Conservation (phyloP, 2,888 invertebrate genomes). For the Cheilosia variabilis region DNA sequence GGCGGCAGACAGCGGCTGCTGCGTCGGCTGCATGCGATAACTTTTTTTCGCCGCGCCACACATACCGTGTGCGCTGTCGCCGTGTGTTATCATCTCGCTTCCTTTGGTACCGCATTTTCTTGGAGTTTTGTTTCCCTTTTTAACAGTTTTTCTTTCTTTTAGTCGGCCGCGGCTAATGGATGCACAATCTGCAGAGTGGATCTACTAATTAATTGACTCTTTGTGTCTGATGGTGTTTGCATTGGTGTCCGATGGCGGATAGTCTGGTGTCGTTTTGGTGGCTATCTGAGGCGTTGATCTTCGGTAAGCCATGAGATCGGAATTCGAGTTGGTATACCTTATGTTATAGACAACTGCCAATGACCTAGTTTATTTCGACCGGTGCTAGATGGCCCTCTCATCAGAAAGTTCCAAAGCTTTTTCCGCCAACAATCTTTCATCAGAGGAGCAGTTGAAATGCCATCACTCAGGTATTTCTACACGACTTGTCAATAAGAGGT, state of each 20-base stretch:
- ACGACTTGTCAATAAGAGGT: slow-evolving; percentile 62
- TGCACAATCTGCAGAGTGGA: slow-evolving; percentile 81
- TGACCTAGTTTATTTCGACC: slow-evolving; percentile 18
- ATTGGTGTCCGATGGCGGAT: slow-evolving; percentile 68
- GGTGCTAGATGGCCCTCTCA: neutral
- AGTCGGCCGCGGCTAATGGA: slow-evolving; percentile 59
- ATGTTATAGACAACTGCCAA: slow-evolving; percentile 1
- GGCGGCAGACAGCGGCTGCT: slow-evolving; percentile 56
- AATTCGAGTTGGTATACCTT: slow-evolving; percentile 1
- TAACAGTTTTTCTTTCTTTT: slow-evolving; percentile 17
- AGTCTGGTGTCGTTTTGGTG: slow-evolving; percentile 55
- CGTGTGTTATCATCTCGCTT: slow-evolving; percentile 58
- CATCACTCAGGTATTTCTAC: slow-evolving; percentile 58
- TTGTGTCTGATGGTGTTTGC: slow-evolving; percentile 79
- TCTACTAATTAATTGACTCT: slow-evolving; percentile 84
- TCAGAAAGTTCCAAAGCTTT: neutral
- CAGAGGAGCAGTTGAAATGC: slow-evolving; percentile 27
- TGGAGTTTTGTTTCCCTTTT: slow-evolving; percentile 5
- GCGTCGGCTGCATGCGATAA: slow-evolving; percentile 46
- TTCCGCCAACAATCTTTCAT: neutral
- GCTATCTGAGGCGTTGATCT: slow-evolving; percentile 71
- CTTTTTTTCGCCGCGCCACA: slow-evolving; percentile 18
- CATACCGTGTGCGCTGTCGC: slow-evolving; percentile 10
- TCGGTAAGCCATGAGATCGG: slow-evolving; percentile 19
- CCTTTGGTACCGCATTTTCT: slow-evolving; percentile 48